Percentiles rank a stretch among this genome's conserved stretches.
Conservation (phyloP, 2,113 vertebrate species). For the Glareola pratincola region DNA sequence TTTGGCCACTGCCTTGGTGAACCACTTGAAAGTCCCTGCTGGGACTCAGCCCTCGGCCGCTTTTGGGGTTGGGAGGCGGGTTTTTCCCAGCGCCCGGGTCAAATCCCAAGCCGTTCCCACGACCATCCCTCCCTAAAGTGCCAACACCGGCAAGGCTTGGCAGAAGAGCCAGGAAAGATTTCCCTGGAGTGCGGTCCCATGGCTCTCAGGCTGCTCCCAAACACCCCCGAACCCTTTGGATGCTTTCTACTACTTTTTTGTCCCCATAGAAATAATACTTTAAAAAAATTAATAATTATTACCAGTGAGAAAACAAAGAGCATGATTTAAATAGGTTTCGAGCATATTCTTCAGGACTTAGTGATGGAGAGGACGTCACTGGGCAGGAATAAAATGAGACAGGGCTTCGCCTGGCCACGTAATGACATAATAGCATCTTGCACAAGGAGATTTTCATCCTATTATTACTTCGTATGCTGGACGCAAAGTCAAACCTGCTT, state of each 20-base stretch:
- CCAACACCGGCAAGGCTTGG: not conserved
- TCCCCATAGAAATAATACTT: not conserved
- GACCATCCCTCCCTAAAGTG: not conserved
- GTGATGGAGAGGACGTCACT: not conserved
- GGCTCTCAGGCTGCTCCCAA: not conserved
- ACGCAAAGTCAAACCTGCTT: not conserved
- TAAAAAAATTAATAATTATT: not conserved
- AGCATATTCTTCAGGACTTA: not conserved
- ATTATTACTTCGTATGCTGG: not conserved
- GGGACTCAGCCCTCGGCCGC: not conserved
- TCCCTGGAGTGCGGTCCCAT: not conserved
- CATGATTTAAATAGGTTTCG: not conserved
- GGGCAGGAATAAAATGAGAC: not conserved
- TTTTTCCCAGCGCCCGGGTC: not conserved
- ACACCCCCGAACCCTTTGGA: not conserved
- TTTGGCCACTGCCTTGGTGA: not conserved
- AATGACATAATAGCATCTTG: not conserved
- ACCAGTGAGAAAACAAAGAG: not conserved
- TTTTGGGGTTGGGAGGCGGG: not conserved
- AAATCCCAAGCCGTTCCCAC: conserved; percentile 15
- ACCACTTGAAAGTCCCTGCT: not conserved
- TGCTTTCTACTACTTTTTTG: not conserved
- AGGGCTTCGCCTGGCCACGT: not conserved
- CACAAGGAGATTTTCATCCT: not conserved
- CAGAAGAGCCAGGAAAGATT: not conserved